Base-by-base conservation (phyloP, 2,888 invertebrate species). In the Dorcus hopei region DNA sequence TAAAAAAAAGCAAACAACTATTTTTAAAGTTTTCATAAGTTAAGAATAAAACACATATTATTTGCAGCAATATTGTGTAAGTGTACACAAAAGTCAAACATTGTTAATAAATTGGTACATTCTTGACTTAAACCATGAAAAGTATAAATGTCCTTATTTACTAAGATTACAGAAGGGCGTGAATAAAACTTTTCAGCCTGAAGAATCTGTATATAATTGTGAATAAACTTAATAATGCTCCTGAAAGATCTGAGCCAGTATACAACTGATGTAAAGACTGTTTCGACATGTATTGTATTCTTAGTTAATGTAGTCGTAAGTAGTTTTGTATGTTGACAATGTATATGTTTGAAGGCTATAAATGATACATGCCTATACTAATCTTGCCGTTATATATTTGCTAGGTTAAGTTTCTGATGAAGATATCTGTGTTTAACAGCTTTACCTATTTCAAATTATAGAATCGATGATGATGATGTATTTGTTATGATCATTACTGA, bases 211-310 rank as follows among this genome's bases (percentile, higher is more conserved):
- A 54, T 58, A 49, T 54, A 50, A 50, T 54, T 45, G 52, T 47
- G 16, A 58, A 62, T 61, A 58, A 57, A 58, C 60, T 56, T 65
- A 61, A 67, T 65, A 64, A 64, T 71, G 26, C 26, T 33, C 26
- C 26, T 33, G 5, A 33, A 33, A 70, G 68, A 72, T 72, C 71
- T 72, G 71, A 66, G 69, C 71, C 71, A 72, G 68, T 69, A 68
- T 66, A 64, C 63, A 70, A 68, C 64, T 64, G 61, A 63, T 67
- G 61, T 65, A 49, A 72, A 72, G 72, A 72, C 72, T 72, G 71
- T 70, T 69, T 67, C 61, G 43, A 63, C 51, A 38, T 49, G 49
- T 59, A 59, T 55, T 59, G 38, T 55, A 48, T 54, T 45, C 19
- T 41, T 43, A 53, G 40, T 40, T 51, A 43, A 19, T 43, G 43